Percentiles rank a stretch among this genome's conserved stretches.
Evolutionary conservation across 2,113 vertebrate genomes (phyloP).

Genomic region (Progne subis): DNA sequence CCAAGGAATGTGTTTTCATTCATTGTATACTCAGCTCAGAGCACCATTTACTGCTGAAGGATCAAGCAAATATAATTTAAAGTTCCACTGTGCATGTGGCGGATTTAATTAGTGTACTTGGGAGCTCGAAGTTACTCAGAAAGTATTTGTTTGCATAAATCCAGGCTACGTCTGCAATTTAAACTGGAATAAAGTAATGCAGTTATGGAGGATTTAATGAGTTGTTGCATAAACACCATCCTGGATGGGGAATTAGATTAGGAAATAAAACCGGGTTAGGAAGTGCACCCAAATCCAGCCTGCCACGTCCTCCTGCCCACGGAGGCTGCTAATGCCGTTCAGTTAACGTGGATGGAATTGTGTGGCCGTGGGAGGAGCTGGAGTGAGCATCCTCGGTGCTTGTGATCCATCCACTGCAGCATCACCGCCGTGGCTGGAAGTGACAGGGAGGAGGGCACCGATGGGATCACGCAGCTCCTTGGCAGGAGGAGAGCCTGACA

Average conservation of each 20-base stretch:
- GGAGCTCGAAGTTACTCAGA: conserved; percentile 40
- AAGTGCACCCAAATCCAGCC: not conserved
- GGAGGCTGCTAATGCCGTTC: not conserved
- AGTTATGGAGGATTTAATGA: conserved; percentile 40
- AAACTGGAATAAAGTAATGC: not conserved
- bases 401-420: not conserved
- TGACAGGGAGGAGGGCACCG: fast-evolving
- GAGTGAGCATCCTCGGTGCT: not conserved
- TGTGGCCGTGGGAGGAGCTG: not conserved
- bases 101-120: conserved; percentile 47
- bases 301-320: not conserved
- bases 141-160: conserved; percentile 62
- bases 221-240: conserved; percentile 21
- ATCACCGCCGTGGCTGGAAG: fast-evolving
- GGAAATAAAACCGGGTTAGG: not conserved
- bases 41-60: conserved; percentile 11
- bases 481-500: fast-evolving
- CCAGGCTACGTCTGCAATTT: conserved; percentile 36
- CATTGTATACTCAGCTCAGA: not conserved
- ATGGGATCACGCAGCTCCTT: not conserved
- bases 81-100: conserved; percentile 41
- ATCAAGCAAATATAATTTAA: conserved; percentile 45
- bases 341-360: not conserved
- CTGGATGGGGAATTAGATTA: not conserved
- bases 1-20: not conserved